A percentile compares a stretch with the other conserved stretches of the same genome.
These are phyloP conservation scores for Drosophila ironensis DNA, from an alignment of 1,140 invertebrate genomes.

Conservation along the genomic window DNA sequence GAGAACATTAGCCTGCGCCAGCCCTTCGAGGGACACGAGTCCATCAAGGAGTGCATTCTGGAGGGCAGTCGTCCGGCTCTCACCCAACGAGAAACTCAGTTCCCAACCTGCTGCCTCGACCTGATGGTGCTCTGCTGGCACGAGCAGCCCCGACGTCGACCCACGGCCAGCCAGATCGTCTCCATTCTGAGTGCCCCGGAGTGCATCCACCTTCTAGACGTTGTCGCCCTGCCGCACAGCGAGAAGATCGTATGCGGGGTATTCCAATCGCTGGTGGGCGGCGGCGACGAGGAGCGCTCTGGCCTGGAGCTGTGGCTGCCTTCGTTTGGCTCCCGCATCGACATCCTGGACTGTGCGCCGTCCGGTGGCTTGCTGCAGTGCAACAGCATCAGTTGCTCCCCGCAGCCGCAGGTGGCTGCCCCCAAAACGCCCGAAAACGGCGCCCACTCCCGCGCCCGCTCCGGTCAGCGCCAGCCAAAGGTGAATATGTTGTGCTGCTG, in stretches of 20 bases:
- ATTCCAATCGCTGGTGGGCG: slow-evolving; percentile 40
- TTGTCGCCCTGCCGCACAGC: slow-evolving; percentile 86
- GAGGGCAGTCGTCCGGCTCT: slow-evolving; percentile 96
- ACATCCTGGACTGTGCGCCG: slow-evolving; percentile 85
- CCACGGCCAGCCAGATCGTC: slow-evolving; percentile 96
- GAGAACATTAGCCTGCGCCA: slow-evolving; percentile 96
- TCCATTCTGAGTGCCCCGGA: slow-evolving; percentile 95
- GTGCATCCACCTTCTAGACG: slow-evolving; percentile 94
- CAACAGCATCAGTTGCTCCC: slow-evolving; percentile 65
- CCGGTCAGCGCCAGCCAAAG: slow-evolving; percentile 57
- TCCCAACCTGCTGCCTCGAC: slow-evolving; percentile 95
- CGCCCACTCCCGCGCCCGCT: slow-evolving; percentile 45
- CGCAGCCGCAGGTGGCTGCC: slow-evolving; percentile 51
- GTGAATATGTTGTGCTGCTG: slow-evolving; percentile 82
- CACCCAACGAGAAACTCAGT: slow-evolving; percentile 90
- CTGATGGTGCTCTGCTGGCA: slow-evolving; percentile 98
- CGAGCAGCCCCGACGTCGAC: slow-evolving; percentile 91
- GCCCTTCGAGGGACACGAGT: slow-evolving; percentile 97
- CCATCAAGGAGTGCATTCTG: slow-evolving; percentile 97
- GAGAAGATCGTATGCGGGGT: slow-evolving; percentile 83
- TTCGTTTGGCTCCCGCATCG: slow-evolving; percentile 87
- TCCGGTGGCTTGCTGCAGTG: slow-evolving; percentile 82
- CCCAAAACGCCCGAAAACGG: slow-evolving; percentile 56
- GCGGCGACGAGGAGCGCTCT: slow-evolving; percentile 55
- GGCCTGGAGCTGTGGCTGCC: slow-evolving; percentile 87